Evolutionary conservation across 2,888 invertebrate species (phyloP).

Genomic region (Morinoia aosen): DNA sequence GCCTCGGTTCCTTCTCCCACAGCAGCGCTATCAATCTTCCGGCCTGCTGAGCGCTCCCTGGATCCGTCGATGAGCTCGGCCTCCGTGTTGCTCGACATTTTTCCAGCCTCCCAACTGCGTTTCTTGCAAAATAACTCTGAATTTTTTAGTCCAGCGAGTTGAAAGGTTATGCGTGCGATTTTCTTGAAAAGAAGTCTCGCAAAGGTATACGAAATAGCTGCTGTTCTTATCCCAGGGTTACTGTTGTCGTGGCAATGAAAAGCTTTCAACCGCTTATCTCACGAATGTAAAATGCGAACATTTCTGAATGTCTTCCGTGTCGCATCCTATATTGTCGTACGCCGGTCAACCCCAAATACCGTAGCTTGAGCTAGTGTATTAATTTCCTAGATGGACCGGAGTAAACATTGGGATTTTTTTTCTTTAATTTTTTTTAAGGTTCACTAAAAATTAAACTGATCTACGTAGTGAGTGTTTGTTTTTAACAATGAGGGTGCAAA

Average conservation of each 20-base stretch:
- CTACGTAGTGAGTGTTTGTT: too few relatives aligned
- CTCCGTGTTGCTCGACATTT: background rate
- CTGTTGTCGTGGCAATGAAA: background rate
- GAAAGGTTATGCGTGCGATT: background rate
- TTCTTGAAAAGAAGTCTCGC: background rate
- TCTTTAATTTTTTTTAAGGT: too few relatives aligned
- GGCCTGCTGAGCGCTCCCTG: background rate
- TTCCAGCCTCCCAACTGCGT: background rate
- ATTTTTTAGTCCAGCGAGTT: background rate
- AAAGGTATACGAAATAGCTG: background rate
- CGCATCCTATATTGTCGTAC: background rate
- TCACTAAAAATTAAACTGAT: too few relatives aligned
- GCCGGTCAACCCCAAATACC: background rate
- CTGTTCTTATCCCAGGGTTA: background rate
- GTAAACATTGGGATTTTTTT: too few relatives aligned
- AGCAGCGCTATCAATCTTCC: background rate
- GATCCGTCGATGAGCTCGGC: background rate
- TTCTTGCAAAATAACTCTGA: background rate
- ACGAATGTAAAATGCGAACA: too few relatives aligned
- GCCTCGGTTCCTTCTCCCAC: background rate
- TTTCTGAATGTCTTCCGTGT: background rate
- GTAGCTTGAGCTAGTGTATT: background rate
- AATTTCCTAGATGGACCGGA: background rate
- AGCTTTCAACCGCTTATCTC: too few relatives aligned
- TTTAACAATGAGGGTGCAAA: too few relatives aligned